Evolutionary conservation across 1,140 invertebrate genomes (phyloP), one percentile per base, ranked within the genome.

Genomic region (Zaprionus capensis): DNA sequence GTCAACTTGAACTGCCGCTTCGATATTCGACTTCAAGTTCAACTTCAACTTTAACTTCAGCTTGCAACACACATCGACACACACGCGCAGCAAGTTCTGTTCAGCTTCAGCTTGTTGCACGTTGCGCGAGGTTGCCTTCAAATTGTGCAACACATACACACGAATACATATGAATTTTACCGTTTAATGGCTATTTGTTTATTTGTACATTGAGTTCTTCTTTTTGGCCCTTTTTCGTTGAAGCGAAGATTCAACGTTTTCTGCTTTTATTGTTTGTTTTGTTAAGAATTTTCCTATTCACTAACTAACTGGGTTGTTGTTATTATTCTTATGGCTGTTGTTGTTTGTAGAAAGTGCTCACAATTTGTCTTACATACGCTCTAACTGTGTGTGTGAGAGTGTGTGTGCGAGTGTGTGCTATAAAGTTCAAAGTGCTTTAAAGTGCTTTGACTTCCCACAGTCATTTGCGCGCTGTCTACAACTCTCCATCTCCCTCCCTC

Each of bases 381-480:
- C 24, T 64, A 20, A 34, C 20, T 31, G n/a, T 38, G 34, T 59
- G 26, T 41, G 24, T 31, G 12, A 15, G 55, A 36, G 41, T 73
- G 41, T 20, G 46, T 4, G 63, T 63, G 31, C 28, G 49, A 56
- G 56, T 76, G 31, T 55, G 28, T 70, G 62, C 71, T 80, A 72
- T 72, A 71, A 73, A 88, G 85, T 90, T 78, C 85, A 90, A 88
- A 90, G 81, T 80, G 83, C 84, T 90, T 81, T 88, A 78, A 74
- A 84, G 83, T 81, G 69, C 80, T 88, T 90, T 81, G 81, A 88
- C 73, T 71, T 75, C 72, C 72, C 72, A 70, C 72, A 75, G 67
- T 75, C 72, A 71, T 70, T 71, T 75, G 59, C 41, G 44, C 24
- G 44, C 24, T 44, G 17, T 51, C 64, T 28, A 38, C 65, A 34